Evolutionary conservation across 2,797 vertebrate species (phyloP), one percentile per base, ranked within the genome.

Genomic region (Erethizon dorsatum): DNA sequence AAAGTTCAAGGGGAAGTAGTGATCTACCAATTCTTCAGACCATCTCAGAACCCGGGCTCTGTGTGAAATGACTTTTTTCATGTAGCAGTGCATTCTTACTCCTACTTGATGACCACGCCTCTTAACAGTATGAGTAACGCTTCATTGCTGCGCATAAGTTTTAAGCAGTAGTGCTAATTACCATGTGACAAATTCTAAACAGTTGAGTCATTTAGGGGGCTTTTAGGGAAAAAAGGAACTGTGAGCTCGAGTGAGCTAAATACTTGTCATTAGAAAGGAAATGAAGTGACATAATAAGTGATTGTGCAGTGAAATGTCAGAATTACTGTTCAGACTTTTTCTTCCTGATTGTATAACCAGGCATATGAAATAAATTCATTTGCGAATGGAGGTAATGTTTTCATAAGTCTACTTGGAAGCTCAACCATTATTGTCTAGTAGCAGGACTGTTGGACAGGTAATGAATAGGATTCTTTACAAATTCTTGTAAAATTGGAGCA

Each of bases 181-280:
- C n/a, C 2, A 1, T 88, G 31, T 97, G 92, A 88, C 82, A 97
- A 84, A 96, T 93, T 84, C 90, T 97, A 67, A 95, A 67, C 41
- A 77, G 57, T 50, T 91, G 92, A 97, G 94, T 94, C 92, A 94
- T 94, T 90, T 90, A 41, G 33, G 56, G 71, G 11, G 18, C n/a
- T 83, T 78, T 94, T 88, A 69, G 83, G 91, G 94, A 93, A 88
- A 97, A 98, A 96, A 45, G 83, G 93, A 97, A 86, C 73, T 90
- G 63, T 88, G 86, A 71, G 33, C 71, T 37, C 73, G 50, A 90
- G 56, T 54, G 63, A 94, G 54, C 77, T 93, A 96, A 96, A 50
- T 89, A 57, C 52, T 61, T 96, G 69, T 97, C 91, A 92, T 65
- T 89, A 82, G 50, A 92, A 86, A 96, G 88, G 73, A 97, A 94